Base-by-base conservation (phyloP, 1,140 invertebrate genomes). In the Drosophila trapezifrons region DNA sequence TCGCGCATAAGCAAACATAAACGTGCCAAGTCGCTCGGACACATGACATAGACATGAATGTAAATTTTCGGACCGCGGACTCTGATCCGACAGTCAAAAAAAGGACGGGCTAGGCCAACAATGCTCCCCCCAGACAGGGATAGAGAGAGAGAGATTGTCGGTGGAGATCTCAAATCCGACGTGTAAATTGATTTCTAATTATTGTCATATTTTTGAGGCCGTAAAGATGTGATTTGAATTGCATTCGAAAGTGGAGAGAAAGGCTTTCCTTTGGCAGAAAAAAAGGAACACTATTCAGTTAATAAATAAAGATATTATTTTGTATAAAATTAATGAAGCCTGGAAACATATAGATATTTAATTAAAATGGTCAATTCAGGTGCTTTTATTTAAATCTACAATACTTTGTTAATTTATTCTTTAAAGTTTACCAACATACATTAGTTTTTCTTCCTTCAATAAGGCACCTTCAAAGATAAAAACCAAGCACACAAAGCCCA, bases 121-220 rank as follows among this genome's bases (percentile, higher is more conserved):
- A 87, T 79, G 47, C 25, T 46, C 49, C 59, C 32, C 29, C 9
- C 29, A 32, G 29, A 32, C 4, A 18, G 15, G 25, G 22, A 22
- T n/a, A n/a, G n/a, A n/a, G n/a, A n/a, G 35, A 27, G 45, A 58
- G 42, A 62, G 46, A 49, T 47, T 47, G 46, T 45, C 12, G 43
- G 12, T 25, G 38, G 51, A 56, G 56, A 60, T 64, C 56, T 38
- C 38, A 77, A 87, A 89, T 89, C 83, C 74, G 83, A 84, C 84
- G 58, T 80, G 72, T 71, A 83, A 87, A 87, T 87, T 87, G 84
- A 80, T 83, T 77, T 89, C 76, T 65, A 89, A 89, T 83, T 74
- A 81, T 70, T 77, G 69, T 64, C 54, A 78, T 70, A 56, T 56
- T 45, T 62, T n/a, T 4, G 8, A n/a, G 18, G 29, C 12, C 18